Percentiles rank a stretch among this genome's conserved stretches.
Conservation (phyloP, 2,113 vertebrate species). For the Prunella fulvescens region DNA sequence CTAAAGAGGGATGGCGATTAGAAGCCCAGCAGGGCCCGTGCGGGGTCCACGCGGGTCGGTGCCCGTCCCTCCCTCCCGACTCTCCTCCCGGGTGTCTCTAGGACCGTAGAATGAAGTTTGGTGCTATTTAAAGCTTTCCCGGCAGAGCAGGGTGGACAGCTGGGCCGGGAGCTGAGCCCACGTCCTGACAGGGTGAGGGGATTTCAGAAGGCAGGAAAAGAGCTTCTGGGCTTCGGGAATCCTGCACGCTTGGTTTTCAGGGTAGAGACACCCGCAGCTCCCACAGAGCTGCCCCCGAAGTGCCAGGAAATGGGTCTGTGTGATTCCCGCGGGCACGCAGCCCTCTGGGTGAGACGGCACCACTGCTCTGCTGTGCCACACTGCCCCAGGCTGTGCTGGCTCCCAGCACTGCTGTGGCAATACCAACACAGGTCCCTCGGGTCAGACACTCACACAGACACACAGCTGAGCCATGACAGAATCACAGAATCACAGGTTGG, state of each 20-base stretch:
- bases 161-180: background rate
- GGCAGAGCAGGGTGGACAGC: background rate
- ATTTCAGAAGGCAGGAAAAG: background rate
- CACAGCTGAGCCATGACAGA: rapidly evolving
- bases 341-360: background rate
- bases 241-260: background rate
- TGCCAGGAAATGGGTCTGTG: rapidly evolving
- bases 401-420: background rate
- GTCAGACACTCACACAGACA: background rate
- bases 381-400: background rate
- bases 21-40: rapidly evolving
- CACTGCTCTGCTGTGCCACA: background rate
- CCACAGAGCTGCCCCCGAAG: background rate
- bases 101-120: background rate
- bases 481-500: background rate
- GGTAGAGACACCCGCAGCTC: too few relatives aligned
- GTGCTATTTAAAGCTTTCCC: background rate
- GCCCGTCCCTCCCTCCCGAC: background rate
- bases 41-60: too few relatives aligned
- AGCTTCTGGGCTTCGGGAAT: background rate
- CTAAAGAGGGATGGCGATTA: rapidly evolving
- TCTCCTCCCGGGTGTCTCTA: background rate
- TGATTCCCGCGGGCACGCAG: rapidly evolving
- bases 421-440: rapidly evolving
- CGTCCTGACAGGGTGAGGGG: background rate